Percentiles rank a stretch among this genome's conserved stretches.
These are phyloP conservation scores for Tineola bisselliella DNA, from an alignment of 2,888 invertebrate species.

Conservation along the genomic window DNA sequence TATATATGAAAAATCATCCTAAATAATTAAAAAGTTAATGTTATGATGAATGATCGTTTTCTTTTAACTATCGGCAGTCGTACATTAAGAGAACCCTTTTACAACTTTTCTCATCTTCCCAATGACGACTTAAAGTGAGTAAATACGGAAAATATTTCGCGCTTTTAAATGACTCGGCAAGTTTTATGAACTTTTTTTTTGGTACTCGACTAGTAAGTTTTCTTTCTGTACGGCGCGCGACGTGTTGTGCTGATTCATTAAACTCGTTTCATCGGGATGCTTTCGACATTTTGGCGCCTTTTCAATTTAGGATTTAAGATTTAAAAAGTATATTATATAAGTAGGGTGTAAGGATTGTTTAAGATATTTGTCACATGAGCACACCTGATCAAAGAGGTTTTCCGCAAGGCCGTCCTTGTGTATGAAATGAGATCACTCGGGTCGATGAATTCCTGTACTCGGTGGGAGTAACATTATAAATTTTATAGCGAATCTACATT, in stretches of 20 bases:
- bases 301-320: neutral
- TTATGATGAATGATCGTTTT: neutral
- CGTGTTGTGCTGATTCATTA: neutral
- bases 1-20: neutral
- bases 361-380: neutral
- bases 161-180: conserved; percentile 8
- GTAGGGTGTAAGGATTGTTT: neutral
- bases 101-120: conserved; percentile 6
- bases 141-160: neutral
- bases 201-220: neutral
- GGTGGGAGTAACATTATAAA: neutral
- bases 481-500: neutral
- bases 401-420: neutral
- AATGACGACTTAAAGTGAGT: neutral
- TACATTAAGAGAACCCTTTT: neutral
- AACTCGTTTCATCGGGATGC: neutral
- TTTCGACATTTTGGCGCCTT: neutral
- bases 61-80: neutral
- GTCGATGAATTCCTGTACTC: neutral
- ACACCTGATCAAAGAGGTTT: conserved; percentile 3
- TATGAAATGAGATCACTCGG: neutral
- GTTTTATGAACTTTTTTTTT: neutral
- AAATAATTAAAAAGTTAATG: neutral
- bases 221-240: too few species aligned
- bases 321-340: neutral